Evolutionary conservation across 2,113 vertebrate species (phyloP).

Genomic region (Vombatus ursinus): DNA sequence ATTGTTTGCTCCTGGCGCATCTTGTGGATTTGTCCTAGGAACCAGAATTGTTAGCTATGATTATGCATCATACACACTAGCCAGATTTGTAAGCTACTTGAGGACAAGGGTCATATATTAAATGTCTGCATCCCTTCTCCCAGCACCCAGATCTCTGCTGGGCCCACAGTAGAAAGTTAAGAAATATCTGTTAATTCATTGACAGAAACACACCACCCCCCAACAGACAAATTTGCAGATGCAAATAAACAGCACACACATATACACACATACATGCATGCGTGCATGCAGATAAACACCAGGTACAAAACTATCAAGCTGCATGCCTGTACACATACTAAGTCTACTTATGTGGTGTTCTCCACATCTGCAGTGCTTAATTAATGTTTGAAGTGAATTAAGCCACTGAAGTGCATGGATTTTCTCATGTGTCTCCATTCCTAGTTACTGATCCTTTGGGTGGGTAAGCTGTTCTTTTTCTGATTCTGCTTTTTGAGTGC

Average conservation of each 20-base stretch:
- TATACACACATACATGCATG: background rate
- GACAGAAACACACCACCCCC: background rate
- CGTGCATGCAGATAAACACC: background rate
- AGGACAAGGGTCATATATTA: background rate
- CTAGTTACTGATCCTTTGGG: slow-evolving; percentile 31
- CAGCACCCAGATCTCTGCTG: background rate
- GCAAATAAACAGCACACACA: background rate
- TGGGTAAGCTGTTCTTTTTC: slow-evolving; percentile 51
- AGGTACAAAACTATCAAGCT: background rate
- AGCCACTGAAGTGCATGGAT: background rate
- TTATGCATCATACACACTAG: background rate
- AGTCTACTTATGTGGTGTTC: background rate
- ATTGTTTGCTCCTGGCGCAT: background rate
- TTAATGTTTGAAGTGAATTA: background rate
- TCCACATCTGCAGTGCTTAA: background rate
- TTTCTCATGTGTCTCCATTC: slow-evolving; percentile 41
- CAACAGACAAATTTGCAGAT: background rate
- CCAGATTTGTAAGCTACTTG: background rate
- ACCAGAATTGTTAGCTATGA: background rate
- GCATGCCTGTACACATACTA: background rate
- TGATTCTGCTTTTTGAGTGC: slow-evolving; percentile 54
- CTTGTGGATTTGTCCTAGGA: background rate
- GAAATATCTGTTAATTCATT: background rate
- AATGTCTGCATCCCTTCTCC: background rate
- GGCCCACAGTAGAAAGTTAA: background rate